Evolutionary conservation across 2,113 vertebrate genomes (phyloP).

Genomic region (Cyprinodon variegatus): DNA sequence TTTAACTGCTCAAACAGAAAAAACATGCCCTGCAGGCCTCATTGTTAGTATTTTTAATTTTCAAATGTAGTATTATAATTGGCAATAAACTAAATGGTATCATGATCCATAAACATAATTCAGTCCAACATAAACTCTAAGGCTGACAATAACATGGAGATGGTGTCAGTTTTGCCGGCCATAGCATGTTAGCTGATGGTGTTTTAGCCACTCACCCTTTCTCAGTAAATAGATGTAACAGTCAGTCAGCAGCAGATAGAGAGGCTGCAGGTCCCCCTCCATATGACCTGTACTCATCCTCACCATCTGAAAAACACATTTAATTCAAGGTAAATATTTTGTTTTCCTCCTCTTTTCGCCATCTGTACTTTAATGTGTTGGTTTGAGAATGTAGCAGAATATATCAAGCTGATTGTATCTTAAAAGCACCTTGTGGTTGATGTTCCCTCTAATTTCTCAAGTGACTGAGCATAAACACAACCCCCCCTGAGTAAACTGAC

Average conservation of each 20-base stretch:
- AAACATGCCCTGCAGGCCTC: too few species aligned
- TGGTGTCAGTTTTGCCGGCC: background rate
- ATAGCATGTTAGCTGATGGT: background rate
- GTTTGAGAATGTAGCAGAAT: too few species aligned
- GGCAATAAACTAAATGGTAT: background rate
- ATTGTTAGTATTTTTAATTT: too few species aligned
- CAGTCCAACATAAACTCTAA: background rate
- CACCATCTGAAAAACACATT: constrained; percentile 84
- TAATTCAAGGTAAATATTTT: background rate
- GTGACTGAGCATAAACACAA: too few species aligned
- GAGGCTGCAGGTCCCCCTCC: constrained; percentile 94
- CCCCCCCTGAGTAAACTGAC: too few species aligned
- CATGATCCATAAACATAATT: background rate
- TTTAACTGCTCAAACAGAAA: too few species aligned
- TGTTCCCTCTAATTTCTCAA: too few species aligned
- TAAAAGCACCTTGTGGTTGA: too few species aligned
- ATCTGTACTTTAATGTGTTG: too few species aligned
- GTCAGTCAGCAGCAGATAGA: constrained; percentile 93
- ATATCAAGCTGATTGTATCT: too few species aligned
- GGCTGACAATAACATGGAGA: background rate
- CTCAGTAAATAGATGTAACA: constrained; percentile 94
- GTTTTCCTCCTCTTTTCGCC: too few species aligned
- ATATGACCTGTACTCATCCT: constrained; percentile 97
- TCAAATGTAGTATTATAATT: too few species aligned
- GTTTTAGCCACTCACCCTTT: constrained; percentile 83